These are phyloP conservation scores for Netelia fuscicornis DNA, from an alignment of 2,888 invertebrate species.

Conservation along the genomic window DNA sequence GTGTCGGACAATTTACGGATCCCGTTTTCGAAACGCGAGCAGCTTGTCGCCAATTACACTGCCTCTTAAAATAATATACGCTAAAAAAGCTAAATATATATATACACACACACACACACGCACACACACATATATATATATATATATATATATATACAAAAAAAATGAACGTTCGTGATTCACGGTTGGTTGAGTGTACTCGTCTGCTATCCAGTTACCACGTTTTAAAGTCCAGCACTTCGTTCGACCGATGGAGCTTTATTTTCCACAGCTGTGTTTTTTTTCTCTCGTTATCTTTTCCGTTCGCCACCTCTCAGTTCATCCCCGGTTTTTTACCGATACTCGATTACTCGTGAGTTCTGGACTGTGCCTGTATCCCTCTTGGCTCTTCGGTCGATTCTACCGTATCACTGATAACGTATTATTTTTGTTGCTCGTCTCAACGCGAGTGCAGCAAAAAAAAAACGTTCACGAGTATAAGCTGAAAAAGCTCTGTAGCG, in stretches of 20 bases:
- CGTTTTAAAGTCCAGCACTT: not conserved
- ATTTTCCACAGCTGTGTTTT: not conserved
- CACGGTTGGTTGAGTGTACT: not conserved
- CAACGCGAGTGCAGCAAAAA: not conserved
- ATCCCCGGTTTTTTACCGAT: slow-evolving; percentile 10
- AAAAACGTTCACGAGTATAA: not conserved
- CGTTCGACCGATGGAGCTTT: slow-evolving; percentile 3
- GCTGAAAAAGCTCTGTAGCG: not conserved
- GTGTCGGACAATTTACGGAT: too few species aligned
- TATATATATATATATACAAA: too few species aligned
- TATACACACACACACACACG: too few species aligned
- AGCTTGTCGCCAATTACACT: too few species aligned
- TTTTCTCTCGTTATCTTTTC: slow-evolving; percentile 9
- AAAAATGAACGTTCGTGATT: too few species aligned
- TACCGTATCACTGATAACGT: slow-evolving; percentile 22
- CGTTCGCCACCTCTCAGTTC: not conserved
- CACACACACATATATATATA: too few species aligned
- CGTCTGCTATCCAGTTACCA: not conserved
- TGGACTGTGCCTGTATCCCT: not conserved
- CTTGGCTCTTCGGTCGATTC: slow-evolving; percentile 10
- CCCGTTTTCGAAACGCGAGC: too few species aligned
- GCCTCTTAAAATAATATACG: too few species aligned
- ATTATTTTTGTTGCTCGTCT: not conserved
- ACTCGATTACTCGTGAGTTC: slow-evolving; percentile 39
- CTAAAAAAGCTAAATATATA: too few species aligned